Conservation (phyloP, 1,140 invertebrate species). For the Drosophila murphyi region DNA sequence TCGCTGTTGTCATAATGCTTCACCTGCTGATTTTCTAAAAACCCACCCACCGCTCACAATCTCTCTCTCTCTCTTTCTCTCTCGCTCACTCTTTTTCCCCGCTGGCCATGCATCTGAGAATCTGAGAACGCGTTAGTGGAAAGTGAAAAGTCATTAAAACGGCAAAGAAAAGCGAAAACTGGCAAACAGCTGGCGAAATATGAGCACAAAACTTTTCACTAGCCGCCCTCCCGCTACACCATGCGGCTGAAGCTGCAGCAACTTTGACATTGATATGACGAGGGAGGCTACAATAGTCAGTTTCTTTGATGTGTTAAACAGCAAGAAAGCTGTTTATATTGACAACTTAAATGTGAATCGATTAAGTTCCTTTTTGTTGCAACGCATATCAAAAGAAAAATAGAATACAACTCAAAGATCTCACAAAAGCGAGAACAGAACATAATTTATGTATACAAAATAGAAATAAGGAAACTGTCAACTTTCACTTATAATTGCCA, state of each 20-base stretch:
- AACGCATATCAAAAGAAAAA: background rate
- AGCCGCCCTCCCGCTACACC: background rate
- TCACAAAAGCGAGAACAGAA: background rate
- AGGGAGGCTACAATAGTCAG: conserved; percentile 13
- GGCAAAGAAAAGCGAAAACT: conserved; percentile 77
- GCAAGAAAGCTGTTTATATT: conserved; percentile 22
- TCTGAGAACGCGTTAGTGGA: conserved; percentile 65
- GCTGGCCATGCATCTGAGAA: conserved; percentile 59
- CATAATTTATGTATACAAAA: background rate
- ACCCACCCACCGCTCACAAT: background rate
- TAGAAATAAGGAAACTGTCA: too few relatives aligned
- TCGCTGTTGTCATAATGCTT: conserved; percentile 47
- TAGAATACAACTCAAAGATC: background rate
- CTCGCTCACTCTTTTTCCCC: too few relatives aligned
- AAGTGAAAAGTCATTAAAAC: conserved; percentile 76
- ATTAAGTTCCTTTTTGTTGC: background rate
- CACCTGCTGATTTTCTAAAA: conserved; percentile 30
- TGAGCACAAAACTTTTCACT: conserved; percentile 66
- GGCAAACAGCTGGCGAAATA: conserved; percentile 60
- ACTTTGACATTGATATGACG: conserved; percentile 52
- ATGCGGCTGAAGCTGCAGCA: conserved; percentile 11
- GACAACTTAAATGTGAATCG: conserved; percentile 17
- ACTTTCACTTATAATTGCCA: conserved; percentile 2
- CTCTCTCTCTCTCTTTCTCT: background rate
- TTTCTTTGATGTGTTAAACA: conserved; percentile 16